Percentiles rank a stretch among this genome's conserved stretches.
These are phyloP conservation scores for Lasiommata megera DNA, from an alignment of 2,888 invertebrate genomes.

Conservation along the genomic window DNA sequence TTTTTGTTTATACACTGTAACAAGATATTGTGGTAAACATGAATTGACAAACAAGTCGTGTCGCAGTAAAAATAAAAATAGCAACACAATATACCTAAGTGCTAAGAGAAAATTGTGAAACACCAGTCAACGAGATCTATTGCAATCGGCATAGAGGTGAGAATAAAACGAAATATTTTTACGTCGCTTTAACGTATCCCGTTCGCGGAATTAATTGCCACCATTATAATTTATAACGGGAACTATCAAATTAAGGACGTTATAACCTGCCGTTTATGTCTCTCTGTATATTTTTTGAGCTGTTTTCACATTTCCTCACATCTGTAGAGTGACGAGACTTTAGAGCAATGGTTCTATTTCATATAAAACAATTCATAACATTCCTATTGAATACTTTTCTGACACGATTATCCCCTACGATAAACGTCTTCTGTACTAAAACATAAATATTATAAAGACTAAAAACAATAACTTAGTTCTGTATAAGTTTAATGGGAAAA, in stretches of 20 bases:
- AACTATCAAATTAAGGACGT: conserved; percentile 30
- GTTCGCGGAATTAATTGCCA: conserved; percentile 33
- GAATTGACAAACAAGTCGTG: conserved; percentile 39
- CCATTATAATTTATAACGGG: conserved; percentile 29
- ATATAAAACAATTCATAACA: too few relatives aligned
- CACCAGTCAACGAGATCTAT: neutral
- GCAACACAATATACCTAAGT: conserved; percentile 37
- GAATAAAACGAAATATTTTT: neutral
- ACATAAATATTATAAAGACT: too few relatives aligned
- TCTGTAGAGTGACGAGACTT: neutral
- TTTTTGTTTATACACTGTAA: too few relatives aligned
- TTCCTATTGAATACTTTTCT: too few relatives aligned
- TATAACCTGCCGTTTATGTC: conserved; percentile 14
- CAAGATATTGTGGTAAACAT: neutral
- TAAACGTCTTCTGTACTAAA: too few relatives aligned
- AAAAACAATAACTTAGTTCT: too few relatives aligned
- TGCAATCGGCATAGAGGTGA: conserved; percentile 13
- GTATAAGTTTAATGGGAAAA: too few relatives aligned
- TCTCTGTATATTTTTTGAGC: conserved; percentile 9
- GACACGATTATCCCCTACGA: too few relatives aligned
- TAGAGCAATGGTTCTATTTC: neutral
- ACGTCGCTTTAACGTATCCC: neutral
- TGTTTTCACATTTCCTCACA: conserved; percentile 7
- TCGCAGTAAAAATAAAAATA: conserved; percentile 53
- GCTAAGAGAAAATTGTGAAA: neutral